These are phyloP conservation scores for Campoletis sonorensis DNA, from an alignment of 1,140 invertebrate genomes.

Conservation along the genomic window DNA sequence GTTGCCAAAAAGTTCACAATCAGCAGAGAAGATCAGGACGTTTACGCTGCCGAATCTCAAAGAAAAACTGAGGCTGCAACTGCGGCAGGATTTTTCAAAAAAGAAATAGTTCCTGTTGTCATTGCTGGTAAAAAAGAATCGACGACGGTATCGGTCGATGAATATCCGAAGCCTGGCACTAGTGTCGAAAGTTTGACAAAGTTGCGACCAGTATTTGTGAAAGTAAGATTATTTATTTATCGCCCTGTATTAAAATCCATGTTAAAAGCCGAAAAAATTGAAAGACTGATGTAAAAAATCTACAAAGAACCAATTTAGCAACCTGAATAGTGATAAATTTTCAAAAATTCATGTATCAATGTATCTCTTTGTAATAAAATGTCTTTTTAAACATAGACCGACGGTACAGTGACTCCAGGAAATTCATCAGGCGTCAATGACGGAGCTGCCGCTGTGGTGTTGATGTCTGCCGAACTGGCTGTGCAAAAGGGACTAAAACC, in stretches of 20 bases:
- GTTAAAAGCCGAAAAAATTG: not conserved
- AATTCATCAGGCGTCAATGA: conserved; percentile 92
- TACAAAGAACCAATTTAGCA: not conserved
- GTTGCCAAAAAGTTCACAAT: conserved; percentile 84
- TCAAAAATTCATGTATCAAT: not conserved
- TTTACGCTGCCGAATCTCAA: conserved; percentile 86
- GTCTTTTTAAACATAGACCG: conserved; percentile 57
- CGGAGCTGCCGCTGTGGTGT: conserved; percentile 88
- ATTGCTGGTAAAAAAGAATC: conserved; percentile 77
- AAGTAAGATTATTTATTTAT: conserved; percentile 69
- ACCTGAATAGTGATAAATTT: not conserved
- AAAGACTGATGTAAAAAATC: not conserved
- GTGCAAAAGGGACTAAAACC: conserved; percentile 75
- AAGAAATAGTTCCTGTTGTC: conserved; percentile 84
- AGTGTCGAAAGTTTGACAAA: conserved; percentile 80
- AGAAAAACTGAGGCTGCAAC: conserved; percentile 82
- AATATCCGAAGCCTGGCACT: conserved; percentile 81
- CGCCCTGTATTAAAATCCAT: too few relatives aligned
- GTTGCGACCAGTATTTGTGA: conserved; percentile 81
- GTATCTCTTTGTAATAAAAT: not conserved
- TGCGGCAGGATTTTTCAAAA: conserved; percentile 81
- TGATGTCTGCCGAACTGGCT: conserved; percentile 81
- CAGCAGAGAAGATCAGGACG: conserved; percentile 86
- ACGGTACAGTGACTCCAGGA: conserved; percentile 86
- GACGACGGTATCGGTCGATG: conserved; percentile 80